Evolutionary conservation across 2,113 vertebrate genomes (phyloP).

Genomic region (Picathartes gymnocephalus): DNA sequence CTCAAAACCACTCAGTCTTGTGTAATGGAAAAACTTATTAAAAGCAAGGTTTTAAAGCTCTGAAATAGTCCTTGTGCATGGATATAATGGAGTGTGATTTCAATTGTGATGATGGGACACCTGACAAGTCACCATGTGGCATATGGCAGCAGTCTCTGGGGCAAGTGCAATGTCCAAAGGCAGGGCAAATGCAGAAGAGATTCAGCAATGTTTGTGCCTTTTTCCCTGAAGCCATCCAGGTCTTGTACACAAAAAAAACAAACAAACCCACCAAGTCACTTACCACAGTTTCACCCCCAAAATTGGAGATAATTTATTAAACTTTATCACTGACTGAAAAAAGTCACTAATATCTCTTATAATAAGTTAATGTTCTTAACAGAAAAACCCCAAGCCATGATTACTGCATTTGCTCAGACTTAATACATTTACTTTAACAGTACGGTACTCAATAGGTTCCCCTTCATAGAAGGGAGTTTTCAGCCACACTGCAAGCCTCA

Average conservation of each 20-base stretch:
- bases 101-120: not conserved
- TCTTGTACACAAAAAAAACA: not conserved
- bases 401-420: slow-evolving; percentile 62
- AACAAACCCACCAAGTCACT: not conserved
- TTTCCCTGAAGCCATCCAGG: not conserved
- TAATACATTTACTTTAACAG: slow-evolving; percentile 58
- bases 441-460: slow-evolving; percentile 61
- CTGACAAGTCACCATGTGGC: not conserved
- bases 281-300: slow-evolving; percentile 61
- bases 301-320: slow-evolving; percentile 78
- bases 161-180: not conserved
- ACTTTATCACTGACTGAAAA: slow-evolving; percentile 66
- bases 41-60: not conserved
- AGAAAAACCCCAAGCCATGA: slow-evolving; percentile 63
- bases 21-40: not conserved
- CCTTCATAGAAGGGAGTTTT: slow-evolving; percentile 80
- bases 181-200: not conserved
- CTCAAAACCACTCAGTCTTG: not conserved
- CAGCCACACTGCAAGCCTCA: slow-evolving; percentile 44
- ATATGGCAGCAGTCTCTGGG: not conserved
- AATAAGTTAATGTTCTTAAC: slow-evolving; percentile 78
- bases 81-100: not conserved
- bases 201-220: not conserved
- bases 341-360: slow-evolving; percentile 69
- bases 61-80: not conserved